Evolutionary conservation across 2,797 vertebrate species (phyloP), one percentile per base, ranked within the genome.

Genomic region (Myotis myotis): DNA sequence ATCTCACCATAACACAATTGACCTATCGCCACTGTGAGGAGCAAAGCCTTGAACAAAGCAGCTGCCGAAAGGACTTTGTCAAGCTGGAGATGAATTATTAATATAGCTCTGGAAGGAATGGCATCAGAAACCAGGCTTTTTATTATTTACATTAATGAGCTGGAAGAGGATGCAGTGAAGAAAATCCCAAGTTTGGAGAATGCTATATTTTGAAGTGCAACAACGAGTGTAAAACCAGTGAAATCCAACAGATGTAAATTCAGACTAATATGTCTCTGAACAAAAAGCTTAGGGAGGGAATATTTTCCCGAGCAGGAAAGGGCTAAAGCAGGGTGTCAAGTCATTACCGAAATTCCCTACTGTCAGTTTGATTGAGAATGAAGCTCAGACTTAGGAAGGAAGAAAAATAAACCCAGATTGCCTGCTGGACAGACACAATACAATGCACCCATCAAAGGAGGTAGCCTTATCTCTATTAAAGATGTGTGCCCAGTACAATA

Each of bases 111-210:
- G 94, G 96, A 95, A 89, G 49, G 80, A 84, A 93, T 1, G 5
- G 91, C 83, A 78, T 91, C 6, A 2, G 85, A 97, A 94, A 92
- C 81, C 72, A 38, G 49, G 13, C 44, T 94, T 66, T 97, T 97
- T 96, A 93, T 97, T 97, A 96, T 97, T 97, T 96, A 95, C 93
- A 89, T 97, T 97, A 97, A 97, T 97, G 95, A 98, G 92, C 81
- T 93, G 71, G 94, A 95, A 92, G 96, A 96, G 2, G n/a, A 95
- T 80, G 86, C 84, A 78, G 75, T 86, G 85, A 96, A 86, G 82
- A 88, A 97, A 97, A 97, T 87, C 91, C 38, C 68, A 95, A 94
- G 79, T 96, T 96, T 94, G 96, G 84, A 84, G 53, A 95, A 92
- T 94, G 89, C 82, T 96, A 20, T 70, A 86, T 93, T 96, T 84